Evolutionary conservation across 1,140 invertebrate species (phyloP).

Genomic region (Maniola jurtina): DNA sequence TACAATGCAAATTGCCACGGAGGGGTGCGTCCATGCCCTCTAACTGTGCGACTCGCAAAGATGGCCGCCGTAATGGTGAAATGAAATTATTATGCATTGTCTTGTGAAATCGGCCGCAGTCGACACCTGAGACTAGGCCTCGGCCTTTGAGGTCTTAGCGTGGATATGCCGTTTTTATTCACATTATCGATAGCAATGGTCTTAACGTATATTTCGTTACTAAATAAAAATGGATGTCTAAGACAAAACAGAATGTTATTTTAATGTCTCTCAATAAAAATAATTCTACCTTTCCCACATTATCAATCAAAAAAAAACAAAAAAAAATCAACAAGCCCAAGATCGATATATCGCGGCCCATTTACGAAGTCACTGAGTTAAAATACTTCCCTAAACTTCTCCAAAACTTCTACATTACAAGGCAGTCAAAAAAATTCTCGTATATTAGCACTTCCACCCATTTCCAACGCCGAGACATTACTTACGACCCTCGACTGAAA

Average conservation of each 20-base stretch:
- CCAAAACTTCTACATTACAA: conserved; percentile 9
- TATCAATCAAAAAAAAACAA: background rate
- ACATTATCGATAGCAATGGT: background rate
- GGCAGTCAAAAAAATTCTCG: conserved; percentile 18
- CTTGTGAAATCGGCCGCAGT: conserved; percentile 77
- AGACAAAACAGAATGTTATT: too few relatives aligned
- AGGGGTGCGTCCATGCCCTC: conserved; percentile 73
- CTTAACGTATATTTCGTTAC: too few relatives aligned
- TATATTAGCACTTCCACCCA: conserved; percentile 48
- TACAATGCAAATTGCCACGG: conserved; percentile 76
- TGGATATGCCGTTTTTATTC: conserved; percentile 47
- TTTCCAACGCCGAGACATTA: conserved; percentile 70
- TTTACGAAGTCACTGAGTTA: background rate
- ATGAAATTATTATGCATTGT: conserved; percentile 79
- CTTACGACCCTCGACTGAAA: conserved; percentile 74
- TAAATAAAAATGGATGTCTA: too few relatives aligned
- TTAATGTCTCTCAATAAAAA: too few relatives aligned
- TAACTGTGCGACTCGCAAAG: conserved; percentile 76
- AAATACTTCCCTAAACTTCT: conserved; percentile 3
- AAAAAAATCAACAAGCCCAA: background rate
- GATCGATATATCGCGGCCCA: background rate
- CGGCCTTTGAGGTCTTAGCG: conserved; percentile 42
- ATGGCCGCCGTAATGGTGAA: conserved; percentile 77
- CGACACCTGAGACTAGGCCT: conserved; percentile 70
- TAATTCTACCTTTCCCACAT: too few relatives aligned